These are phyloP conservation scores for Anastatus disparis DNA, from an alignment of 1,140 invertebrate genomes.

Conservation along the genomic window DNA sequence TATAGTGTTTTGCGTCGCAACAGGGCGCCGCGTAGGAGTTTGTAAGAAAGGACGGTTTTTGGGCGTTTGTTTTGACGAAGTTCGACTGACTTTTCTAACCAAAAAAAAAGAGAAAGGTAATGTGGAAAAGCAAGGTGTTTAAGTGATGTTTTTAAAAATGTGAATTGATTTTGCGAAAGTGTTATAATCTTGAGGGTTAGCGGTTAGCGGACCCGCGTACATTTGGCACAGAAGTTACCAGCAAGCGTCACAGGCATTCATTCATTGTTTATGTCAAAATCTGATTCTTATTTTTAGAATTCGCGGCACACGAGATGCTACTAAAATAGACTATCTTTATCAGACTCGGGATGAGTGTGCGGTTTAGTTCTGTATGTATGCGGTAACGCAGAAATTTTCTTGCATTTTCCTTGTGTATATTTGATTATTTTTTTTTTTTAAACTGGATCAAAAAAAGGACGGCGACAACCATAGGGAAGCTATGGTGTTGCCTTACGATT, in stretches of 20 bases:
- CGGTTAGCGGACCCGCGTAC: neutral
- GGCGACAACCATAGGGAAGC: neutral
- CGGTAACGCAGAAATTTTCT: neutral
- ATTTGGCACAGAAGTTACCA: neutral
- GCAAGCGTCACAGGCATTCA: too few species aligned
- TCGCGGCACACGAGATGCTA: constrained; percentile 6
- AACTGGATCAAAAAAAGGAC: constrained; percentile 16
- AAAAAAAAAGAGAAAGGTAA: neutral
- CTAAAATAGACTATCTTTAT: constrained; percentile 12
- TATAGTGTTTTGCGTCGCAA: constrained; percentile 29
- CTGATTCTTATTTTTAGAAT: constrained; percentile 26
- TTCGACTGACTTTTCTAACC: neutral
- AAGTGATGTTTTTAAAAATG: neutral
- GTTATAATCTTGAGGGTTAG: neutral
- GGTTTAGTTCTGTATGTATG: neutral
- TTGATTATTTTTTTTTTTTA: neutral
- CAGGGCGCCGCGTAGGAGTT: neutral
- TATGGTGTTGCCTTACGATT: constrained; percentile 70
- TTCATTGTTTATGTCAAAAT: constrained; percentile 29
- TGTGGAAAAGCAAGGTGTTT: neutral
- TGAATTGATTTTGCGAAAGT: too few species aligned
- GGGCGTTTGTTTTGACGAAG: constrained; percentile 27
- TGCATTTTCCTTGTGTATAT: too few species aligned
- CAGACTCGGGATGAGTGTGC: neutral
- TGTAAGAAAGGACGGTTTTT: neutral